A percentile compares a stretch with the other conserved stretches of the same genome.
These are phyloP conservation scores for Baronia brevicornis DNA, from an alignment of 2,888 invertebrate species.

Conservation along the genomic window DNA sequence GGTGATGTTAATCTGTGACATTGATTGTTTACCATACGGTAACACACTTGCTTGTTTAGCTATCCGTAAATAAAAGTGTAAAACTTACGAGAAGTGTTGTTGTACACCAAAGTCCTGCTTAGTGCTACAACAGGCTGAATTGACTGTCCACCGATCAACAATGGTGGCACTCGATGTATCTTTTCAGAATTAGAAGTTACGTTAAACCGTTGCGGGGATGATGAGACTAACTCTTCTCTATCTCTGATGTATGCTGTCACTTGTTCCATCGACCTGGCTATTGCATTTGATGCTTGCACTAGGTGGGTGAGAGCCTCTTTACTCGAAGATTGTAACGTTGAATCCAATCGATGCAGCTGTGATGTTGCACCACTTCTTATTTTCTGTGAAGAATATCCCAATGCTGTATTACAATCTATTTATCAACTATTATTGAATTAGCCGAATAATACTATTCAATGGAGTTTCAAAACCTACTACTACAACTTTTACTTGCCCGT, in stretches of 20 bases:
- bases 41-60: no score
- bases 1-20: no score
- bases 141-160: slow-evolving; percentile 53
- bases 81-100: slow-evolving; percentile 39
- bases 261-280: slow-evolving; percentile 45
- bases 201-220: slow-evolving; percentile 48
- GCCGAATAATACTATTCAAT: no score
- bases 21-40: no score
- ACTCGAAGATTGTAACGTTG: slow-evolving; percentile 43
- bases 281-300: slow-evolving; percentile 50
- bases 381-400: no score
- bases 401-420: no score
- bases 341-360: slow-evolving; percentile 42
- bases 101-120: slow-evolving; percentile 43
- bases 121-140: slow-evolving; percentile 62
- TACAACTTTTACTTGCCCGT: no score
- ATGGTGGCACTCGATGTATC: slow-evolving; percentile 52
- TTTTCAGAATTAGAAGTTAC: slow-evolving; percentile 42
- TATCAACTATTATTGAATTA: no score
- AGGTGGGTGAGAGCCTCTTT: slow-evolving; percentile 49
- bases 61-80: neutral
- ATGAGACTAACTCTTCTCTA: slow-evolving; percentile 34
- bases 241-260: slow-evolving; percentile 42
- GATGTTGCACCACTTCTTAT: slow-evolving; percentile 45
- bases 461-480: no score